Evolutionary conservation across 2,888 invertebrate genomes (phyloP).

Genomic region (Drosophila monieri): DNA sequence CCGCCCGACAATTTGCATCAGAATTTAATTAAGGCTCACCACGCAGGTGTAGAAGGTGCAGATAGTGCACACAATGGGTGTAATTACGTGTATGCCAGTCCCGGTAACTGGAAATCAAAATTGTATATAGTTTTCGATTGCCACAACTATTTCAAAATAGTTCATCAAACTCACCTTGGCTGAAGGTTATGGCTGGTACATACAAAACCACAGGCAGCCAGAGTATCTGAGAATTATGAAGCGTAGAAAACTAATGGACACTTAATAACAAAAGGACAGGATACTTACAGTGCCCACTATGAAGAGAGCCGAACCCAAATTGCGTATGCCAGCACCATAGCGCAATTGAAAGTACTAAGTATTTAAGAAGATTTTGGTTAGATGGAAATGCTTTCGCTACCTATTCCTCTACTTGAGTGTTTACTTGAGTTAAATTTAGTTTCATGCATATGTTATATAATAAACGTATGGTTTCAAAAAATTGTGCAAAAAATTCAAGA

Average conservation of each 20-base stretch:
- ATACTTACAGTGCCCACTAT: constrained; percentile 88
- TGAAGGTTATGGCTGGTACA: constrained; percentile 90
- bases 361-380: constrained; percentile 20
- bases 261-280: background rate
- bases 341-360: constrained; percentile 89
- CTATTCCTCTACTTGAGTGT: background rate
- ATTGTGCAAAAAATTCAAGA: background rate
- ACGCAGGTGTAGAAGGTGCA: constrained; percentile 95
- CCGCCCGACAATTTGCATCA: background rate
- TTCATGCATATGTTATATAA: constrained; percentile 1
- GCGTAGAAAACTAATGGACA: background rate
- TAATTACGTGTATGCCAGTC: constrained; percentile 91
- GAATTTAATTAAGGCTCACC: constrained; percentile 85
- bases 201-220: constrained; percentile 85
- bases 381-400: background rate
- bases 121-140: background rate
- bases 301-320: constrained; percentile 89
- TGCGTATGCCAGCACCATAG: constrained; percentile 88
- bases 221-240: constrained; percentile 61
- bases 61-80: constrained; percentile 91
- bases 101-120: constrained; percentile 84
- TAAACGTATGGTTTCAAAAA: background rate
- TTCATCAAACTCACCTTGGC: constrained; percentile 86
- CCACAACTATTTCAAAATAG: background rate
- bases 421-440: background rate